Evolutionary conservation across 2,888 invertebrate genomes (phyloP).

Genomic region (Neoascia interrupta): DNA sequence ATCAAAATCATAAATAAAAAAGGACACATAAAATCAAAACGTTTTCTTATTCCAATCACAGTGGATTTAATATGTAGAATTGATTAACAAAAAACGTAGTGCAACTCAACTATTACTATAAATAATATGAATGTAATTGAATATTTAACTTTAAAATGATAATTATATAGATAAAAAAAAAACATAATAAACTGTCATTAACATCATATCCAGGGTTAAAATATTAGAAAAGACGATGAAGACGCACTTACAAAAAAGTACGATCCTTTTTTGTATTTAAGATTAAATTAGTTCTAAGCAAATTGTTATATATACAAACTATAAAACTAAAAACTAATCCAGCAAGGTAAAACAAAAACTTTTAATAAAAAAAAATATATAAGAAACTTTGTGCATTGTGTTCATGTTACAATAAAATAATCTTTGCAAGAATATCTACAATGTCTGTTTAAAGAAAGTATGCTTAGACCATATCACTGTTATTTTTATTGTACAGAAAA

Average conservation of each 20-base stretch:
- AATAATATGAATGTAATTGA: constrained; percentile 64
- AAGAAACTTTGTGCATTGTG: constrained; percentile 67
- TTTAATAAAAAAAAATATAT: constrained; percentile 50
- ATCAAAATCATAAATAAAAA: constrained; percentile 28
- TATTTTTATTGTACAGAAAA: constrained; percentile 59
- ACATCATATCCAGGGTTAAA: constrained; percentile 69
- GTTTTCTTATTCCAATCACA: constrained; percentile 27
- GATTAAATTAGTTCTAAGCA: constrained; percentile 56
- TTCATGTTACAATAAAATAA: constrained; percentile 68
- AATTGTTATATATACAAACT: constrained; percentile 66
- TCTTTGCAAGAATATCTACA: constrained; percentile 65
- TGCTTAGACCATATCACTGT: constrained; percentile 68
- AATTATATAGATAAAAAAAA: constrained; percentile 26
- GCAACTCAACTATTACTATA: constrained; percentile 45
- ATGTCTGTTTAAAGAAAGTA: constrained; percentile 59
- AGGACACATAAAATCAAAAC: constrained; percentile 39
- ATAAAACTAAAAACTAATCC: constrained; percentile 47
- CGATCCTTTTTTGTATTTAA: constrained; percentile 66
- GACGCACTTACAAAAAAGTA: constrained; percentile 54
- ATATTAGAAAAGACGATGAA: constrained; percentile 40
- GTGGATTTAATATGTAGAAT: constrained; percentile 33
- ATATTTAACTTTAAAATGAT: constrained; percentile 41
- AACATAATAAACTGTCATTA: constrained; percentile 66
- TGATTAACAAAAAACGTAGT: constrained; percentile 42
- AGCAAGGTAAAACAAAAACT: constrained; percentile 45